These are phyloP conservation scores for Drosophila nasuta DNA, from an alignment of 1,140 invertebrate species.

Conservation along the genomic window DNA sequence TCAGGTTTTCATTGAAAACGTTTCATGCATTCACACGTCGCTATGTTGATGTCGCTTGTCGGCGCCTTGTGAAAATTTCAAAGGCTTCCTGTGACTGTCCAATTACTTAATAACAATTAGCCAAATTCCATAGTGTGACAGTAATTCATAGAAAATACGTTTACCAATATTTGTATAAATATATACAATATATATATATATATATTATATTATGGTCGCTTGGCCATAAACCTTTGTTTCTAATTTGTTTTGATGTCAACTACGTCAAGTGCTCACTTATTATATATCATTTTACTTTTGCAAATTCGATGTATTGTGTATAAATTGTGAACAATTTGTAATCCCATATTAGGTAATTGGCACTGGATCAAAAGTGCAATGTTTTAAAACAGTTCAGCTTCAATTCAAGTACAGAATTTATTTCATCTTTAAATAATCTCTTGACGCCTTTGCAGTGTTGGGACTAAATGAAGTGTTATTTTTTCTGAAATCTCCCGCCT, in stretches of 20 bases:
- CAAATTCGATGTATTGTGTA: slow-evolving; percentile 6
- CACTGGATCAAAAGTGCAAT: slow-evolving; percentile 29
- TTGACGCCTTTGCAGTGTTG: background rate
- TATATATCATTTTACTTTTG: background rate
- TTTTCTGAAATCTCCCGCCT: slow-evolving; percentile 29
- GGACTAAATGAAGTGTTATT: slow-evolving; percentile 42
- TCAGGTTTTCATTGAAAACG: background rate
- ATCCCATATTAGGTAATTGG: slow-evolving; percentile 45
- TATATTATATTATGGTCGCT: slow-evolving; percentile 1
- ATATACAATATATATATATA: too few relatives aligned
- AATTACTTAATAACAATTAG: slow-evolving; percentile 42
- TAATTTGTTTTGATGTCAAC: slow-evolving; percentile 38
- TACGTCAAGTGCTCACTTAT: slow-evolving; percentile 15
- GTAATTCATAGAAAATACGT: slow-evolving; percentile 13
- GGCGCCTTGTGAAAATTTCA: slow-evolving; percentile 48
- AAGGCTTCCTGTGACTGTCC: slow-evolving; percentile 24
- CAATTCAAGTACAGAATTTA: background rate
- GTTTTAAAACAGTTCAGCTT: background rate
- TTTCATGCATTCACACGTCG: background rate
- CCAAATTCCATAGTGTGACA: slow-evolving; percentile 39
- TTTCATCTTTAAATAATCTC: slow-evolving; percentile 1
- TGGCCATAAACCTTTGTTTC: slow-evolving; percentile 48
- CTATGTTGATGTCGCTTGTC: slow-evolving; percentile 31
- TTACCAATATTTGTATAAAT: slow-evolving; percentile 13
- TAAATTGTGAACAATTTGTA: slow-evolving; percentile 48